These are phyloP conservation scores for Lepidurus apus DNA, from an alignment of 1,140 invertebrate species.

Conservation along the genomic window DNA sequence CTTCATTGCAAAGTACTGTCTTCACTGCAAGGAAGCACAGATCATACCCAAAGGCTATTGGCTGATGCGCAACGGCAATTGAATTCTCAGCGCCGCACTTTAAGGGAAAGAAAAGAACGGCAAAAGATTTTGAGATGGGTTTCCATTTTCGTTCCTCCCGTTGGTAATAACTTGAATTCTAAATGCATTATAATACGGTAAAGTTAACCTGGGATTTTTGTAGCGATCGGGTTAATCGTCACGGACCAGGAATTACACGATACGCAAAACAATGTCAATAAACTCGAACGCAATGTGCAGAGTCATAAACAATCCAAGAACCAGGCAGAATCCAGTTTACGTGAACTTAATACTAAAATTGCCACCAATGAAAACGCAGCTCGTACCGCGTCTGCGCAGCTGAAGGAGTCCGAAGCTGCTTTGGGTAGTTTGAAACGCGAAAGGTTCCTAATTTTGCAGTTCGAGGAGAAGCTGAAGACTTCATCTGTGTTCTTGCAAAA, in stretches of 20 bases:
- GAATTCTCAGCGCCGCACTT: background rate
- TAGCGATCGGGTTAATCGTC: too few species aligned
- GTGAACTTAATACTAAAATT: slow-evolving; percentile 1
- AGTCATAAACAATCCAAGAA: slow-evolving; percentile 6
- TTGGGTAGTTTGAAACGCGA: slow-evolving; percentile 1
- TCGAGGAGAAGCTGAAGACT: slow-evolving; percentile 14
- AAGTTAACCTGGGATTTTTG: too few species aligned
- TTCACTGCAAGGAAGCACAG: slow-evolving; percentile 18
- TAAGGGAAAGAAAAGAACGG: background rate
- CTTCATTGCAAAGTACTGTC: background rate
- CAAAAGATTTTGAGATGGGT: too few species aligned
- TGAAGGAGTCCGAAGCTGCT: background rate
- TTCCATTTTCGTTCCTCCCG: too few species aligned
- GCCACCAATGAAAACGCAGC: slow-evolving; percentile 2
- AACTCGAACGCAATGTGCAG: background rate
- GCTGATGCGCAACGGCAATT: background rate
- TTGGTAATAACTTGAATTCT: too few species aligned
- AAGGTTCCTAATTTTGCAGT: background rate
- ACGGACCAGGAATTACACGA: too few species aligned
- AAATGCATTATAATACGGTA: too few species aligned
- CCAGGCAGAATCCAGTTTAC: background rate
- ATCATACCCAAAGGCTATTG: background rate
- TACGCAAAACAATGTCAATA: background rate
- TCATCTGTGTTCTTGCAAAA: background rate
- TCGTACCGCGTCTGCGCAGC: background rate